phyloP scores from a whole-genome alignment of 2,797 vertebrate species.

The Eulemur coronatus region DNA sequence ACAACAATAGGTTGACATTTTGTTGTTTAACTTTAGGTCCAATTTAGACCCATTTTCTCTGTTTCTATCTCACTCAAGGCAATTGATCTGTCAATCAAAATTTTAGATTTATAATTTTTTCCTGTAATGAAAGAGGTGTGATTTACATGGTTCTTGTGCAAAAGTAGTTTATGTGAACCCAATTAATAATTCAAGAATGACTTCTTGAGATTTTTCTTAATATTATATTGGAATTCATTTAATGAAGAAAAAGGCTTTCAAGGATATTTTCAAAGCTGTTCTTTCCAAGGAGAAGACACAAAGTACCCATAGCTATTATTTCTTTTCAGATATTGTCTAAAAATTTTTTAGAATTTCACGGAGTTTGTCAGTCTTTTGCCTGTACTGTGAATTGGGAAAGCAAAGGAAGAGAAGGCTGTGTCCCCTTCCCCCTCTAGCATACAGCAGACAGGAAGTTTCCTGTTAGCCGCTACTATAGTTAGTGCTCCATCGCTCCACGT shows the following conservation, averaged over 20 bases:
- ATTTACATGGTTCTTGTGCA: not conserved
- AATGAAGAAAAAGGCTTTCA: not conserved
- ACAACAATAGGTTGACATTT: not conserved
- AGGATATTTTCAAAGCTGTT: not conserved
- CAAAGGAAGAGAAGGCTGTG: not conserved
- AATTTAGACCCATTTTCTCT: not conserved
- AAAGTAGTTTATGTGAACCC: not conserved
- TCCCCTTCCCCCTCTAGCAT: not conserved
- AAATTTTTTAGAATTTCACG: no score
- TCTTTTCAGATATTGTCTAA: not conserved
- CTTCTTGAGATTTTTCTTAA: not conserved
- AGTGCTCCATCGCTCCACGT: accelerated
- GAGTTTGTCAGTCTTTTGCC: not conserved
- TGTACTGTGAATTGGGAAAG: not conserved
- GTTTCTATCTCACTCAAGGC: not conserved
- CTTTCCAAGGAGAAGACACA: not conserved
- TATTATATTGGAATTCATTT: not conserved
- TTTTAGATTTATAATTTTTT: not conserved
- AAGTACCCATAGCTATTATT: not conserved
- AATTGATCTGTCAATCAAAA: not conserved
- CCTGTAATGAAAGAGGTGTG: not conserved
- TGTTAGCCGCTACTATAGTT: not conserved
- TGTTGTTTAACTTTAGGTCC: not conserved
- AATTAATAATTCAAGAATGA: not conserved
- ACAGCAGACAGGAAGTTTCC: not conserved